Conservation (phyloP, 2,113 vertebrate species). For the Drymodes brunneopygia region DNA sequence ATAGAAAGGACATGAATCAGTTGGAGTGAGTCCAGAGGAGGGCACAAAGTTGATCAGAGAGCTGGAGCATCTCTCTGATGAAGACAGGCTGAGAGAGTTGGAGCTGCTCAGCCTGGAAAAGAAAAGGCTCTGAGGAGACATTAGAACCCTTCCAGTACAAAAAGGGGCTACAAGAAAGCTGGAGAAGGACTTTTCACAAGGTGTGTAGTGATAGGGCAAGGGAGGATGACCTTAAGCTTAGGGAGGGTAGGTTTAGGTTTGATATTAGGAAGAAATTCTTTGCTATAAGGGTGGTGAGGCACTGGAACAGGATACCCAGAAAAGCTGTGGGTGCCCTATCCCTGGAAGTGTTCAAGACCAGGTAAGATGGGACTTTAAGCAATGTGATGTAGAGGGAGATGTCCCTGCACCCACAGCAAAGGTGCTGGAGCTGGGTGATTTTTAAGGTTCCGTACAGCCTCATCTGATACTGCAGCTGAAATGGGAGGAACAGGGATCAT, state of each 20-base stretch:
- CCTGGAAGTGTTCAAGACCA: background rate
- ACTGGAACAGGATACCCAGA: background rate
- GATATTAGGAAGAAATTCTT: background rate
- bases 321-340: background rate
- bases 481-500: background rate
- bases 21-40: background rate
- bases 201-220: background rate
- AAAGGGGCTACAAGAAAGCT: background rate
- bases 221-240: background rate
- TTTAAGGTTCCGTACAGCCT: background rate
- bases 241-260: background rate
- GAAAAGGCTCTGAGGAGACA: background rate
- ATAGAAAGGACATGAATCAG: no score
- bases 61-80: background rate
- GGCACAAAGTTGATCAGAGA: background rate
- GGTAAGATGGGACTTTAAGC: background rate
- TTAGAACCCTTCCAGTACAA: background rate
- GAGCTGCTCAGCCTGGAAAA: background rate
- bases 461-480: background rate
- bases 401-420: background rate
- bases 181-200: background rate
- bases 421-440: background rate
- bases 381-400: background rate
- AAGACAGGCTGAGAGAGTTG: background rate
- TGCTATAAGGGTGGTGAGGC: background rate